Evolutionary conservation across 1,140 invertebrate species (phyloP), one percentile per base, ranked within the genome.

Genomic region (Andrena cerasifolii): DNA sequence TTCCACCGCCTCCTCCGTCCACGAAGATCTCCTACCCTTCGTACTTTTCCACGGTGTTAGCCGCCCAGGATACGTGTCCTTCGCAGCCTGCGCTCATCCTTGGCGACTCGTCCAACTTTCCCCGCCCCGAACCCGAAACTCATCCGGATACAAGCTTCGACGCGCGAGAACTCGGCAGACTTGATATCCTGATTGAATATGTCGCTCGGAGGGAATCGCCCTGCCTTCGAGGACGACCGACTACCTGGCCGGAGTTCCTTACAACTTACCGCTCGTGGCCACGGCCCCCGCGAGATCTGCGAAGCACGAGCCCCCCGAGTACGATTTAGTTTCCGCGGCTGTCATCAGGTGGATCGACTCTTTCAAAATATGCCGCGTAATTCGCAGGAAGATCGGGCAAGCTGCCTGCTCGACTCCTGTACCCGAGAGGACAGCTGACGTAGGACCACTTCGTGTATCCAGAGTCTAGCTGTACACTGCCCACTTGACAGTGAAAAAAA

Each of bases 31-130:
- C 73, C 45, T 24, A 47, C 49, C 26, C 47, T 21, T 26, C 28
- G 12, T 6, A 54, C 54, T 63, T 61, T 43, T 45, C n/a, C n/a
- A n/a, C 63, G 49, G 45, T 59, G 78, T 84, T 80, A n/a, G 33
- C 12, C 49, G 51, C 54, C 21, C 45, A 33, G 72, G 54, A 83
- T 84, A 70, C 78, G 78, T 76, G 67, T 80, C 59, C 40, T 21
- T 21, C 8, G 28, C 67, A 77, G 47, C n/a, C 53, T 33, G 43
- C 18, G 36, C 71, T 66, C 45, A 6, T 67, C 31, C 78, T 43
- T 36, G 26, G 43, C 24, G 24, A 16, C 36, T 12, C 33, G 16
- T 12, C 12, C 7, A 67, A 75, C 72, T 67, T 72, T 61, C 54
- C 5, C 4, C 7, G 24, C 12, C 36, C 33, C 28, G 26, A 53